Percentiles rank a stretch among this genome's conserved stretches.
Evolutionary conservation across 2,888 invertebrate genomes (phyloP).

Genomic region (Drosophila austrosaltans): DNA sequence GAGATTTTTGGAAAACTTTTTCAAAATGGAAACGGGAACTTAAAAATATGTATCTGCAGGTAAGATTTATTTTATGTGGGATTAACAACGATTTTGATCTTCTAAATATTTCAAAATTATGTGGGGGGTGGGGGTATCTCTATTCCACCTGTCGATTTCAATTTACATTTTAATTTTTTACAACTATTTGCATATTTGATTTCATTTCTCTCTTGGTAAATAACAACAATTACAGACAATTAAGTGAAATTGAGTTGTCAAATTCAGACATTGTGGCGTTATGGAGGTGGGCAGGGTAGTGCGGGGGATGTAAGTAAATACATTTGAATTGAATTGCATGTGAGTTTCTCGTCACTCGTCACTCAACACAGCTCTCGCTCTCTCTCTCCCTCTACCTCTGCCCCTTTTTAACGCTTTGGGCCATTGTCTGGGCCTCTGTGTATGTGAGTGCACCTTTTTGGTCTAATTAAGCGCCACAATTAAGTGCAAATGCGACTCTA

Average conservation of each 20-base stretch:
- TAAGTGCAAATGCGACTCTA: constrained; percentile 73
- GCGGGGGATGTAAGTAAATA: constrained; percentile 59
- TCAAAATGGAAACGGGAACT: too few species aligned
- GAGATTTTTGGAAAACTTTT: too few species aligned
- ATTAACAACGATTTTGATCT: too few species aligned
- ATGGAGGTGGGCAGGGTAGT: neutral
- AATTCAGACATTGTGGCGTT: constrained; percentile 16
- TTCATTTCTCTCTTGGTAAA: neutral
- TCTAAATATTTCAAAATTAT: too few species aligned
- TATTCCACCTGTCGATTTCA: neutral
- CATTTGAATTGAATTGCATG: constrained; percentile 50
- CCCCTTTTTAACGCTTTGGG: constrained; percentile 44
- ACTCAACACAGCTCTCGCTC: constrained; percentile 21
- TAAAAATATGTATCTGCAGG: too few species aligned
- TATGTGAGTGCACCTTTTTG: constrained; percentile 70
- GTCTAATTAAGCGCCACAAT: constrained; percentile 79
- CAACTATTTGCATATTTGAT: neutral
- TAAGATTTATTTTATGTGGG: too few species aligned
- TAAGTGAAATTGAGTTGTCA: constrained; percentile 75
- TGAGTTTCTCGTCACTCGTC: constrained; percentile 43
- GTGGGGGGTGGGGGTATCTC: too few species aligned
- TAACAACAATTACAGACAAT: constrained; percentile 73
- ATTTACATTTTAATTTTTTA: neutral
- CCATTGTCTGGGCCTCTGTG: constrained; percentile 60
- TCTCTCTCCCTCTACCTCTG: neutral